These are phyloP conservation scores for Dorcus parallelipipedus DNA, from an alignment of 2,888 invertebrate species.

Conservation along the genomic window DNA sequence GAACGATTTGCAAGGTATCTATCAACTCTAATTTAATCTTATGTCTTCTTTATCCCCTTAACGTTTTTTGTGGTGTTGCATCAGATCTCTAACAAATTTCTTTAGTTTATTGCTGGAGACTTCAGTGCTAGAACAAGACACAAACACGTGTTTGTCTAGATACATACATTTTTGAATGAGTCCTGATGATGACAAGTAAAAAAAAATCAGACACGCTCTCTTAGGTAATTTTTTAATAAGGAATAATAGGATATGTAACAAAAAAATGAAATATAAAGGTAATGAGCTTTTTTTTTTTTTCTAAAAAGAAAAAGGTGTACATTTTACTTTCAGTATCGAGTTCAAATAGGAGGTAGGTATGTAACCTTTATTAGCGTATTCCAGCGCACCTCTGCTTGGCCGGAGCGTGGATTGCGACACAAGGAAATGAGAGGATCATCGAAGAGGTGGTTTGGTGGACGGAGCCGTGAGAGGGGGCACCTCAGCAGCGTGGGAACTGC, in stretches of 20 bases:
- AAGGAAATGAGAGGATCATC: conserved; percentile 38
- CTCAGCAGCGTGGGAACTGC: conserved; percentile 45
- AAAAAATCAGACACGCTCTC: too few relatives aligned
- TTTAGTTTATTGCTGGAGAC: too few relatives aligned
- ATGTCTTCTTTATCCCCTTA: too few relatives aligned
- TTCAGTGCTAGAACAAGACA: too few relatives aligned
- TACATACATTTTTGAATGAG: too few relatives aligned
- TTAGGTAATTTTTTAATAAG: too few relatives aligned
- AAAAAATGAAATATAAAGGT: background rate
- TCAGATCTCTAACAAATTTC: too few relatives aligned
- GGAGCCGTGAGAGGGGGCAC: conserved; percentile 31
- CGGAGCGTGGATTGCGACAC: conserved; percentile 35
- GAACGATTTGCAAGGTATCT: conserved; percentile 92
- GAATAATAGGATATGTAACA: background rate
- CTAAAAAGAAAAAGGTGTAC: conserved; percentile 13
- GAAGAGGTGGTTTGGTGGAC: conserved; percentile 29
- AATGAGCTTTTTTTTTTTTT: background rate
- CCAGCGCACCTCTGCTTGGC: conserved; percentile 22
- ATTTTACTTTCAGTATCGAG: conserved; percentile 24
- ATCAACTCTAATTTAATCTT: conserved; percentile 33
- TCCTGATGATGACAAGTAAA: too few relatives aligned
- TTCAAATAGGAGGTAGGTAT: conserved; percentile 29
- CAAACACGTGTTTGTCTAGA: too few relatives aligned
- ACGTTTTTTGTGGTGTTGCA: background rate
- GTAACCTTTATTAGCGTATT: conserved; percentile 34